Evolutionary conservation across 2,888 invertebrate genomes (phyloP), one percentile per base, ranked within the genome.

Genomic region (Mythimna impura): DNA sequence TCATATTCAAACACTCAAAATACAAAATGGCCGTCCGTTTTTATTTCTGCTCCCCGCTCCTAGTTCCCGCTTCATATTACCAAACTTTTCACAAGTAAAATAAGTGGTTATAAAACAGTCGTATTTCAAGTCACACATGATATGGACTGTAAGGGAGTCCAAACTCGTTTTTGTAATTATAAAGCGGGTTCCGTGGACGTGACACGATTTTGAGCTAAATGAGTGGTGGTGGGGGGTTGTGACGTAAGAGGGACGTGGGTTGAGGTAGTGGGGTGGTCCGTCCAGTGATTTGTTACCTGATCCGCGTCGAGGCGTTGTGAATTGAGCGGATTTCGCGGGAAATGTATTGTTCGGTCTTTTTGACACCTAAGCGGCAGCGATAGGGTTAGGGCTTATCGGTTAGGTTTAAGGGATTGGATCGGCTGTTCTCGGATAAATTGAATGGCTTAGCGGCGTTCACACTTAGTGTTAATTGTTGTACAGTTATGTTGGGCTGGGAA

Each of bases 161-260:
- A 80, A 88, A 89, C 83, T 85, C 85, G 86, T 88, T 91, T 91
- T 90, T 88, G 90, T 90, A 91, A 91, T 91, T 90, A 91, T 87
- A 84, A 85, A 83, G 78, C 80, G 84, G 87, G 83, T 85, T 87
- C 83, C 74, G 84, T 79, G 87, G 78, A 90, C 90, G 90, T 91
- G 90, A 90, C 88, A 87, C 82, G 87, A 85, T 88, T 89, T 81
- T 82, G 86, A 81, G 86, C 85, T 84, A 90, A 90, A 90, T 88
- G 87, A 90, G 87, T 82, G 74, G 85, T 81, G 73, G 75, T 43
- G 68, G 71, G 43, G 65, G 66, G 66, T 43, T 66, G 62, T 77
- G 71, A 66, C 65, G 69, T 68, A 69, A 65, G 47, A 55, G 60
- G 63, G 50, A 36, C 58, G 40, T 30, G 61, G 57, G 66, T 43